These are phyloP conservation scores for Drosophila kambysellisi DNA, from an alignment of 2,888 invertebrate genomes.

Conservation along the genomic window DNA sequence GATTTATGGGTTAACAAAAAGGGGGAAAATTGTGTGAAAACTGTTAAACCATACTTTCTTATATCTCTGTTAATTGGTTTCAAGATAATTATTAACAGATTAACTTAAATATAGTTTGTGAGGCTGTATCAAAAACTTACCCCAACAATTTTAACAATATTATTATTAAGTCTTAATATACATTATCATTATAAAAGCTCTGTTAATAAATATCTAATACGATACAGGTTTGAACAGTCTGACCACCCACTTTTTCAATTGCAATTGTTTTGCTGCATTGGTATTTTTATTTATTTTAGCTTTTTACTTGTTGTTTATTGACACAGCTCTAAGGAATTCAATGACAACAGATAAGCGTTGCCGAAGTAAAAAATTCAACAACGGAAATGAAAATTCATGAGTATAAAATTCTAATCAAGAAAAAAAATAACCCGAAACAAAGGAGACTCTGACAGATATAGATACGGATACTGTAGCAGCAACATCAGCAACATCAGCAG, in stretches of 20 bases:
- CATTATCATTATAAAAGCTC: neutral
- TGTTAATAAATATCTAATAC: neutral
- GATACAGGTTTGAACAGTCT: neutral
- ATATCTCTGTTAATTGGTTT: neutral
- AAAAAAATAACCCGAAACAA: constrained; percentile 44
- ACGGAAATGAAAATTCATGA: constrained; percentile 76
- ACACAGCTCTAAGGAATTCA: constrained; percentile 44
- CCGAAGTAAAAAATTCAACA: constrained; percentile 50
- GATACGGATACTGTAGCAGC: constrained; percentile 16
- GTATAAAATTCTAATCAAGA: constrained; percentile 72
- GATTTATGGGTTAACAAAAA: neutral
- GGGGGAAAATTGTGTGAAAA: neutral
- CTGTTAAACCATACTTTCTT: too few relatives aligned
- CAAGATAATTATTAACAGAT: neutral
- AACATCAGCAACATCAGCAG: constrained; percentile 14
- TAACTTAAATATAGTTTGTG: neutral
- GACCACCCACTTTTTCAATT: constrained; percentile 8
- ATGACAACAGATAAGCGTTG: constrained; percentile 41
- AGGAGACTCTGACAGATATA: constrained; percentile 40
- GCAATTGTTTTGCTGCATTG: constrained; percentile 6
- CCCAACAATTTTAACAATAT: neutral
- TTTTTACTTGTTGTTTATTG: constrained; percentile 30
- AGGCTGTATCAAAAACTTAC: neutral
- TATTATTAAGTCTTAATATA: neutral
- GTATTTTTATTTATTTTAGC: constrained; percentile 19